These are phyloP conservation scores for Harpagus bidentatus DNA, from an alignment of 2,113 vertebrate species.

Conservation along the genomic window DNA sequence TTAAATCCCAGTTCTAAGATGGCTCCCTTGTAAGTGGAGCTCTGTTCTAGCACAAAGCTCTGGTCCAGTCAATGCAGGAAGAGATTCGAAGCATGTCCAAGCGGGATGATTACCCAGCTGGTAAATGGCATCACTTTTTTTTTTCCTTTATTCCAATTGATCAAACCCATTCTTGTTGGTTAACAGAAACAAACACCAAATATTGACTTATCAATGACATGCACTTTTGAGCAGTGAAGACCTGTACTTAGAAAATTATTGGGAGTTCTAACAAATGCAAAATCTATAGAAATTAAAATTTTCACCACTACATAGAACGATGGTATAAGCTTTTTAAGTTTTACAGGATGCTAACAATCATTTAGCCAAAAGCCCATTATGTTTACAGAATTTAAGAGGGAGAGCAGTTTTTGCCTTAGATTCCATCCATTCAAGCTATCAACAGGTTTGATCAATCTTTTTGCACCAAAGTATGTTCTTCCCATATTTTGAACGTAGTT, in stretches of 20 bases:
- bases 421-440: background rate
- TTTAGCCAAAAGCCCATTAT: background rate
- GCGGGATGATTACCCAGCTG: background rate
- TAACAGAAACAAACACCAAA: background rate
- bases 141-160: background rate
- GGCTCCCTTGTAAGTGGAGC: background rate
- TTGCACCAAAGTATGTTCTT: background rate
- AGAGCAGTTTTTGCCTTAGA: background rate
- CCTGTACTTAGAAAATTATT: background rate
- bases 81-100: background rate
- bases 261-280: background rate
- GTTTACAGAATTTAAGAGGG: background rate
- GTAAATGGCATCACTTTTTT: background rate
- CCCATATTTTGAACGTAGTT: background rate
- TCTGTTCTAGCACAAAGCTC: background rate
- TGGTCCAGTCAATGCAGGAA: background rate
- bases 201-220: background rate
- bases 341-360: background rate
- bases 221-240: background rate
- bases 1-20: background rate
- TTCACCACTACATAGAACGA: background rate
- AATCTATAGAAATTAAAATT: background rate
- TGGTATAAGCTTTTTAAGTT: background rate
- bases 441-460: background rate
- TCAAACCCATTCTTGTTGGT: background rate